A percentile compares a stretch with the other conserved stretches of the same genome.
Conservation (phyloP, 2,113 vertebrate species). For the Zapus hudsonius region DNA sequence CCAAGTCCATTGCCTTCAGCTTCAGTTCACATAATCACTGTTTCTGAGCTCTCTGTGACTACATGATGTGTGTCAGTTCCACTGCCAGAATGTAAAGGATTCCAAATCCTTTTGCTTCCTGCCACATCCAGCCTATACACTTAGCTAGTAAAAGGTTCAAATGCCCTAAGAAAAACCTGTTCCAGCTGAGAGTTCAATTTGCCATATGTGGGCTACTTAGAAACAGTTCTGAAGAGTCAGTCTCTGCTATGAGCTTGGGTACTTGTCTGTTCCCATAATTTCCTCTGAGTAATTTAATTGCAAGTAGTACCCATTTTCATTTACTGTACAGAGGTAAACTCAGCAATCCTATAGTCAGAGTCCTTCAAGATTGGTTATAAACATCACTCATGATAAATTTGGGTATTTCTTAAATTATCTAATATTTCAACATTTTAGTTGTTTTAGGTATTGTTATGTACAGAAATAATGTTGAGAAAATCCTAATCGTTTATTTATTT, state of each 20-base stretch:
- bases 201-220: neutral
- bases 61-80: neutral
- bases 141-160: conserved; percentile 17
- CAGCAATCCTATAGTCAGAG: neutral
- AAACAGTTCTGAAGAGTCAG: neutral
- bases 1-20: neutral
- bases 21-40: conserved; percentile 28
- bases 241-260: neutral
- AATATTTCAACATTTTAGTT: neutral
- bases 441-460: neutral
- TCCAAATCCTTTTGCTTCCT: conserved; percentile 5
- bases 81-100: neutral
- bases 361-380: conserved; percentile 12
- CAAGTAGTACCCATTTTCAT: neutral
- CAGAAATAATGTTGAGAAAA: neutral
- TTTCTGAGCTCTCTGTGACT: conserved; percentile 6
- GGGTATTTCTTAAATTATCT: neutral
- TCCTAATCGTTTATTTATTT: neutral
- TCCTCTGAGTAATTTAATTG: neutral
- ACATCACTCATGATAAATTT: conserved; percentile 14
- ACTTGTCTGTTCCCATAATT: conserved; percentile 14
- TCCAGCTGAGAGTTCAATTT: conserved; percentile 51
- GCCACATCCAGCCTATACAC: neutral
- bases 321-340: conserved; percentile 15
- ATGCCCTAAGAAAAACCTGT: neutral